Percentiles rank a stretch among this genome's conserved stretches.
These are phyloP conservation scores for Acanthosepion pharaonis DNA, from an alignment of 2,888 invertebrate species.

Conservation along the genomic window DNA sequence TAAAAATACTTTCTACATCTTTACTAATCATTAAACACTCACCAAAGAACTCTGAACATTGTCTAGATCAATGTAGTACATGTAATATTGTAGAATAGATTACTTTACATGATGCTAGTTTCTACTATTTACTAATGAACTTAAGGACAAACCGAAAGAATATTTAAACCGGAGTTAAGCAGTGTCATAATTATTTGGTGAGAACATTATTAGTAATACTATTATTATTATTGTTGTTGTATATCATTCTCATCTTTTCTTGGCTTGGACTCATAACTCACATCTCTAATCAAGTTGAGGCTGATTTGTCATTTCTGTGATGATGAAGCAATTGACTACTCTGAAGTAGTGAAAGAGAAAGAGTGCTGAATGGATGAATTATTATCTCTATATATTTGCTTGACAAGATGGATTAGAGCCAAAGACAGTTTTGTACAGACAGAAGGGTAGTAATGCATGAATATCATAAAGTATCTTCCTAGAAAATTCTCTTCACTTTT, in stretches of 20 bases:
- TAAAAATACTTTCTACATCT: not conserved
- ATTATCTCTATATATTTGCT: constrained; percentile 8
- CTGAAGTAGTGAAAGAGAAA: not conserved
- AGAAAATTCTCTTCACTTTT: not conserved
- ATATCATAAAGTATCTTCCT: not conserved
- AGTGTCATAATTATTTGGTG: not conserved
- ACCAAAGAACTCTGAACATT: not conserved
- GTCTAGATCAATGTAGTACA: not conserved
- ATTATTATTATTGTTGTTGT: too few relatives aligned
- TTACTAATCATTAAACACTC: not conserved
- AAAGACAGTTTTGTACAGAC: not conserved
- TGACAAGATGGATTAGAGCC: not conserved
- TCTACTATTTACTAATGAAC: not conserved
- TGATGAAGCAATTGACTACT: not conserved
- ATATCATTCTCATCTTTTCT: not conserved
- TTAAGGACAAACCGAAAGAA: not conserved
- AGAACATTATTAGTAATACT: not conserved
- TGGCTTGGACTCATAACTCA: not conserved
- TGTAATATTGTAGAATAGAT: not conserved
- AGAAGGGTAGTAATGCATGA: not conserved
- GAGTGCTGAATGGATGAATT: constrained; percentile 15
- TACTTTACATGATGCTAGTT: not conserved
- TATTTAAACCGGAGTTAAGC: not conserved
- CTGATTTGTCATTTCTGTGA: constrained; percentile 20
- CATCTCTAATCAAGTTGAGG: not conserved